Conservation (phyloP, 1,140 invertebrate genomes). For the Drosophila novamexicana region DNA sequence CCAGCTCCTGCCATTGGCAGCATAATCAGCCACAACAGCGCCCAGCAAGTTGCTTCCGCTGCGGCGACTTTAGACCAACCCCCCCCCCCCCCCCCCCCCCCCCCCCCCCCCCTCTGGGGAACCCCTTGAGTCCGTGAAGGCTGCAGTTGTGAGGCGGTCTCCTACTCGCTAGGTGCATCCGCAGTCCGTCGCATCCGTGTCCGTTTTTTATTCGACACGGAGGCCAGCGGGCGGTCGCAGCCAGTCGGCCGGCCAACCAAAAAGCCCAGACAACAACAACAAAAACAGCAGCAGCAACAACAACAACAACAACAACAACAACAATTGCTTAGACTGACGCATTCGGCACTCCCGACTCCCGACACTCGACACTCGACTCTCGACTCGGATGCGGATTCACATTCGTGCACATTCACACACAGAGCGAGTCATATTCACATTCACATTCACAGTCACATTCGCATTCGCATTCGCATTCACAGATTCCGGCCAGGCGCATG, state of each 20-base stretch:
- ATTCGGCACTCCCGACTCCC: background rate
- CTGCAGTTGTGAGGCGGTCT: slow-evolving; percentile 23
- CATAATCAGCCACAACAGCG: slow-evolving; percentile 84
- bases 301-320: too few species aligned
- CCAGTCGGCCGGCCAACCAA: slow-evolving; percentile 33
- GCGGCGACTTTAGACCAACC: slow-evolving; percentile 61
- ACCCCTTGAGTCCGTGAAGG: background rate
- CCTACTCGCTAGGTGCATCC: slow-evolving; percentile 64
- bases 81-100: background rate
- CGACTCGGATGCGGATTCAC: slow-evolving; percentile 35
- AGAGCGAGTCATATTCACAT: slow-evolving; percentile 5
- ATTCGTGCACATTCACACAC: slow-evolving; percentile 20
- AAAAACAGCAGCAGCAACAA: slow-evolving; percentile 1
- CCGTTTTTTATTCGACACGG: slow-evolving; percentile 53
- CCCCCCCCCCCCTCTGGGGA: background rate
- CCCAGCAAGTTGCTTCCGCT: slow-evolving; percentile 82
- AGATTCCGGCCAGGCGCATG: slow-evolving; percentile 54
- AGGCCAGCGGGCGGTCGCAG: slow-evolving; percentile 42
- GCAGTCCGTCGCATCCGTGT: slow-evolving; percentile 29
- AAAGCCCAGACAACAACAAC: slow-evolving; percentile 21
- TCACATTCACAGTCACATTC: slow-evolving; percentile 23
- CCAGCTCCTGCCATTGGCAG: slow-evolving; percentile 67
- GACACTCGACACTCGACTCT: background rate
- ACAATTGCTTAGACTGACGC: slow-evolving; percentile 2
- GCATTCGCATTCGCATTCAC: slow-evolving; percentile 26